These are phyloP conservation scores for Eupithecia abbreviata DNA, from an alignment of 2,888 invertebrate genomes.

Conservation along the genomic window DNA sequence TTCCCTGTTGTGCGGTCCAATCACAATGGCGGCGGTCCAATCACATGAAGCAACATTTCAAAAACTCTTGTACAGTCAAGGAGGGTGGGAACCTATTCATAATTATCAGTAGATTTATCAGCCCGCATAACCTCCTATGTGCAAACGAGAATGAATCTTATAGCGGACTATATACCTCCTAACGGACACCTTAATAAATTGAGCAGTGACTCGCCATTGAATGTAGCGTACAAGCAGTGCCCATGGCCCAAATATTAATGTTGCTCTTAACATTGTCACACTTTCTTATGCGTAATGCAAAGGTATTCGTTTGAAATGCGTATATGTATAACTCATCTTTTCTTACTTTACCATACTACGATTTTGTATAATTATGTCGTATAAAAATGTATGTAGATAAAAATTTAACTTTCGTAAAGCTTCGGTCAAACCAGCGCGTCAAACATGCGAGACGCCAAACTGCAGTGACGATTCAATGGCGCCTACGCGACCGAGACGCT, in stretches of 20 bases:
- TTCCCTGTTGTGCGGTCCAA: not conserved
- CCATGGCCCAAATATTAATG: slow-evolving; percentile 4
- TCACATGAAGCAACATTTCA: not conserved
- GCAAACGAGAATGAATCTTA: slow-evolving; percentile 1
- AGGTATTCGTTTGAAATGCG: not conserved
- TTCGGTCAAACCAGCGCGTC: no score
- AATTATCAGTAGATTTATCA: not conserved
- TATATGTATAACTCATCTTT: no score
- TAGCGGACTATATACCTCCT: not conserved
- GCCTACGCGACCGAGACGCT: no score
- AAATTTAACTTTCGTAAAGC: no score
- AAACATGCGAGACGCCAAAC: no score
- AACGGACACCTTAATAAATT: not conserved
- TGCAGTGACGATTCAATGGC: no score
- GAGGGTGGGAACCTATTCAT: not conserved
- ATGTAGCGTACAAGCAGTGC: not conserved
- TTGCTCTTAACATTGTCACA: not conserved
- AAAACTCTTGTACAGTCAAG: not conserved
- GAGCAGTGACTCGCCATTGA: slow-evolving; percentile 5
- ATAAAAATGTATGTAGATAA: no score
- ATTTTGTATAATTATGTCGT: no score
- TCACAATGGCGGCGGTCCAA: not conserved
- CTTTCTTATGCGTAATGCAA: not conserved
- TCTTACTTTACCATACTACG: no score
- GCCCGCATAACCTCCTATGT: not conserved